Evolutionary conservation across 1,140 invertebrate genomes (phyloP).

Genomic region (Bombus impatiens): DNA sequence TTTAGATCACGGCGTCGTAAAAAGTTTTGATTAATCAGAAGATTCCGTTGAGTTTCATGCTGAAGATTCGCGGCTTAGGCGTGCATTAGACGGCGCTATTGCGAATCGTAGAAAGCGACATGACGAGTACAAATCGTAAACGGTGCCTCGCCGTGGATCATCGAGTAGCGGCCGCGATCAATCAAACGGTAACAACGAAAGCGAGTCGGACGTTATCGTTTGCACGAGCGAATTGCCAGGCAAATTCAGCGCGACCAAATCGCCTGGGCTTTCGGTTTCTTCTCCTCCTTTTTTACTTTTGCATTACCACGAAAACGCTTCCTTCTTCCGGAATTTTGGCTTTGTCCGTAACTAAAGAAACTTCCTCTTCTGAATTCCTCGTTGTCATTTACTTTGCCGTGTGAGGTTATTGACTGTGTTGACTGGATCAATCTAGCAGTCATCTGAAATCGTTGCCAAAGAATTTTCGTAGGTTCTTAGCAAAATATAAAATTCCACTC

Average conservation of each 20-base stretch:
- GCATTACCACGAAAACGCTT: neutral
- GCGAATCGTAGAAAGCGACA: constrained; percentile 20
- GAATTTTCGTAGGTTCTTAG: too few relatives aligned
- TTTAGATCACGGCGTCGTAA: constrained; percentile 2
- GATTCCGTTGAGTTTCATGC: constrained; percentile 1
- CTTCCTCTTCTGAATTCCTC: neutral
- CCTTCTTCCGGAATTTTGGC: neutral
- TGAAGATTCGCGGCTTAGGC: neutral
- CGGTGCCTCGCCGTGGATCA: constrained; percentile 15
- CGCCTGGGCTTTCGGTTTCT: neutral
- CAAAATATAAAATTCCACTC: too few relatives aligned
- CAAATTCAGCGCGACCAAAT: neutral
- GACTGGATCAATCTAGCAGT: too few relatives aligned
- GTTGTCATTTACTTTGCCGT: neutral
- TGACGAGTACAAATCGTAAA: constrained; percentile 45
- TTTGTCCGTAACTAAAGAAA: neutral
- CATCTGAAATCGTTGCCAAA: too few relatives aligned
- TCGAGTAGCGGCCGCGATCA: constrained; percentile 16
- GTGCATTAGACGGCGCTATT: constrained; percentile 28
- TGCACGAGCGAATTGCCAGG: neutral
- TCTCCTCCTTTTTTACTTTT: neutral
- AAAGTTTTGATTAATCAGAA: constrained; percentile 38
- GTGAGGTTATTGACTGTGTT: neutral
- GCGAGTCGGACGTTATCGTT: constrained; percentile 1
- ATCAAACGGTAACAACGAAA: constrained; percentile 44